These are phyloP conservation scores for Dryobotodes eremita DNA, from an alignment of 2,888 invertebrate genomes.

Conservation along the genomic window DNA sequence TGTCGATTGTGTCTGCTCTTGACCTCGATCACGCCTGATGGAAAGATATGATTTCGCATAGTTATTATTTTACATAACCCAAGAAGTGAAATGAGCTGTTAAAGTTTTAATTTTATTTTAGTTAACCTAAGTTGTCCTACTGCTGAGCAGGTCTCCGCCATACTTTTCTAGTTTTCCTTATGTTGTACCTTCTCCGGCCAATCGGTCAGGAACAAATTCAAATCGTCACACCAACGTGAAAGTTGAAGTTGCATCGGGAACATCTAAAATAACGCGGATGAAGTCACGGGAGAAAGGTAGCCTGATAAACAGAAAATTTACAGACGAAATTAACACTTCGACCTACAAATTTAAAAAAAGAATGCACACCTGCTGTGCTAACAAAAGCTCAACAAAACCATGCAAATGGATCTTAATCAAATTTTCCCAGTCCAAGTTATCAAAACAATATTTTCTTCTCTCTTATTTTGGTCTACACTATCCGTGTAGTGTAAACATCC, in stretches of 20 bases:
- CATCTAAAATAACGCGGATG: background rate
- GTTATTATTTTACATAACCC: background rate
- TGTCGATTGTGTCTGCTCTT: too few relatives aligned
- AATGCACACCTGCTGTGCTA: background rate
- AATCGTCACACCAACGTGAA: background rate
- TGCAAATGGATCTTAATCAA: background rate
- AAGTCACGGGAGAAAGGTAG: background rate
- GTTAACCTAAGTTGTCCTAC: background rate
- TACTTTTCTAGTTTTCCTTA: background rate
- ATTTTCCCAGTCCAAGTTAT: background rate
- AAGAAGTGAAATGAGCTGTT: background rate
- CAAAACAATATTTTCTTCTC: background rate
- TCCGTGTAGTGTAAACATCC: background rate
- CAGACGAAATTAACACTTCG: conserved; percentile 1
- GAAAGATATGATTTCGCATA: background rate
- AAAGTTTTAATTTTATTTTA: too few relatives aligned
- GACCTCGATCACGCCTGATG: too few relatives aligned
- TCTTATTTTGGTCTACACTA: background rate
- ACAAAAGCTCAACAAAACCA: background rate
- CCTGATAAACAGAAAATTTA: background rate
- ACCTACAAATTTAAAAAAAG: conserved; percentile 3
- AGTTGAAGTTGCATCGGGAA: background rate
- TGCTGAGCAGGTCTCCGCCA: background rate
- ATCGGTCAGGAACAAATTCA: background rate
- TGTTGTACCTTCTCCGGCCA: background rate